A percentile compares a stretch with the other conserved stretches of the same genome.
Conservation (phyloP, 2,113 vertebrate species). For the Eubucco bourcierii region DNA sequence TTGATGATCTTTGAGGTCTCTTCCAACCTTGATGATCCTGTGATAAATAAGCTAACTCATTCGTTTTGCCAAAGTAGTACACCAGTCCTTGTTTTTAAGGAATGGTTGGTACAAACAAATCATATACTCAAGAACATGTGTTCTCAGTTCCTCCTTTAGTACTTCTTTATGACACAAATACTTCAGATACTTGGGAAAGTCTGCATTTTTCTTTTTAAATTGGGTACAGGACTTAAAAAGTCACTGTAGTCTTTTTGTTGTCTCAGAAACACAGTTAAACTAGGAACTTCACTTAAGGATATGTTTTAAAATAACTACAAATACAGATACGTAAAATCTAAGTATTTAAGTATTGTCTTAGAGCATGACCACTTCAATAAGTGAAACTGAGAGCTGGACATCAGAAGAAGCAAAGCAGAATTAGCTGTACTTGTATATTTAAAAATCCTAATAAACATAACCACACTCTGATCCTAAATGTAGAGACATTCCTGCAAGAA, state of each 20-base stretch:
- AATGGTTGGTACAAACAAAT: neutral
- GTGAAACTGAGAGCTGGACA: neutral
- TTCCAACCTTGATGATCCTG: too few relatives aligned
- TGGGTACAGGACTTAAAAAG: neutral
- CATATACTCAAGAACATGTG: neutral
- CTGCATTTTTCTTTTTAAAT: neutral
- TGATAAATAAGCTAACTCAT: neutral
- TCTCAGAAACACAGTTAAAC: neutral
- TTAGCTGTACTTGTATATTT: neutral
- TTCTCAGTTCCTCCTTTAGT: neutral
- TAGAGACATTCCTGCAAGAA: neutral
- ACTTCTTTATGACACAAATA: neutral
- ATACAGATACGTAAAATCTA: neutral
- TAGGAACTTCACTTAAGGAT: neutral
- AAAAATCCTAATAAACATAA: neutral
- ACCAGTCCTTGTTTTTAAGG: neutral
- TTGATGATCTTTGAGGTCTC: too few relatives aligned
- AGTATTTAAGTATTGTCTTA: neutral
- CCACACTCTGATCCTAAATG: accelerated
- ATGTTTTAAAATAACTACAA: neutral
- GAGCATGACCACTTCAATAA: neutral
- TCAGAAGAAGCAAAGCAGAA: neutral
- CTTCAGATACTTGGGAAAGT: neutral
- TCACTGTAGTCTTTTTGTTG: neutral
- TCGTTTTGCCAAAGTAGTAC: neutral